A percentile compares a stretch with the other conserved stretches of the same genome.
Conservation (phyloP, 1,140 invertebrate species). For the Bombus soroeensis region DNA sequence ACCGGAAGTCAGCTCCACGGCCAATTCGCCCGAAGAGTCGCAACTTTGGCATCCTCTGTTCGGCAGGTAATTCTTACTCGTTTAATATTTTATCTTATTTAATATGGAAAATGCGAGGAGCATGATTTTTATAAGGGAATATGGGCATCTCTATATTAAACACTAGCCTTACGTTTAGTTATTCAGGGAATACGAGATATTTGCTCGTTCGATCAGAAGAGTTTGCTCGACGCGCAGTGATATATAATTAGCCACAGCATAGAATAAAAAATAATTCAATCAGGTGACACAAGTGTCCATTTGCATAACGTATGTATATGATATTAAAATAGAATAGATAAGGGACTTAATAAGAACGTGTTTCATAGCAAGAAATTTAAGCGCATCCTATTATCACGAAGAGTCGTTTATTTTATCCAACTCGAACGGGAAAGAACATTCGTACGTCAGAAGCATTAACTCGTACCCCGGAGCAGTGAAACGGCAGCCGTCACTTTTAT, state of each 20-base stretch:
- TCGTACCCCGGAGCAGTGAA: not conserved
- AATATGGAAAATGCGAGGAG: too few relatives aligned
- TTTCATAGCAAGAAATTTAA: too few relatives aligned
- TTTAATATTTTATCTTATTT: too few relatives aligned
- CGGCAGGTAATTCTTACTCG: slow-evolving; percentile 83
- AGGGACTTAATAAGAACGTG: not conserved
- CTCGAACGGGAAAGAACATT: too few relatives aligned
- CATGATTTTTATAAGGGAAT: too few relatives aligned
- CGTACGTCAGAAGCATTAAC: not conserved
- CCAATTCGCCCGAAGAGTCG: slow-evolving; percentile 80
- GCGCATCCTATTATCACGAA: too few relatives aligned
- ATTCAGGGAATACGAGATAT: too few relatives aligned
- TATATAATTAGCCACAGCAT: not conserved
- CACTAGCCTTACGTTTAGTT: too few relatives aligned
- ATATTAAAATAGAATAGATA: not conserved
- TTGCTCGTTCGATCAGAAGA: too few relatives aligned
- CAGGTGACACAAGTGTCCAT: not conserved
- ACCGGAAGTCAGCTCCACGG: slow-evolving; percentile 80
- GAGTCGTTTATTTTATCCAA: too few relatives aligned
- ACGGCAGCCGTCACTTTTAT: not conserved
- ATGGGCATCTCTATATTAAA: too few relatives aligned
- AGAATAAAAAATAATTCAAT: not conserved
- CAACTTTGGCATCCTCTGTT: slow-evolving; percentile 88
- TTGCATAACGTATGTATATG: not conserved
- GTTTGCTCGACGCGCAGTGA: too few relatives aligned